Conservation (phyloP, 2,888 invertebrate species). For the Melipona bicolor region DNA sequence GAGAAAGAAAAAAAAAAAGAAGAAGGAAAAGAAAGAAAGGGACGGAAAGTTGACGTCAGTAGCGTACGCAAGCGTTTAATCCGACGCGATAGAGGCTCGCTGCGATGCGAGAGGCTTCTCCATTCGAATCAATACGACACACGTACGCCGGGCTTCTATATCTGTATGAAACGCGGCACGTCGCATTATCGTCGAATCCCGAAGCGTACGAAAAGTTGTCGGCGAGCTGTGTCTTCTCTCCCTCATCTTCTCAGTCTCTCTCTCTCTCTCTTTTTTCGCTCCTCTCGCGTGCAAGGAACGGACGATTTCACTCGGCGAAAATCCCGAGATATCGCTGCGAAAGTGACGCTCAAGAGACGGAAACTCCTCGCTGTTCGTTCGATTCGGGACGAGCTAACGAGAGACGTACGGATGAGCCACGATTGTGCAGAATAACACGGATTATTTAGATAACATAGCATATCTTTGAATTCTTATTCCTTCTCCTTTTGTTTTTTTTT, state of each 20-base stretch:
- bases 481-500: too few species aligned
- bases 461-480: too few species aligned
- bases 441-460: too few species aligned
- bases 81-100: constrained; percentile 75
- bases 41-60: constrained; percentile 65
- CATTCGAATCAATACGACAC: constrained; percentile 81
- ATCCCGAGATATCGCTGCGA: background rate
- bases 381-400: background rate
- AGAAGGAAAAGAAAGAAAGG: constrained; percentile 21
- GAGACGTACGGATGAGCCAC: background rate
- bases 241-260: background rate
- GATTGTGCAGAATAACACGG: too few species aligned
- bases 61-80: constrained; percentile 76
- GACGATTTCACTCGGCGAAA: background rate
- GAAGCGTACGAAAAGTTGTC: constrained; percentile 27
- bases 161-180: constrained; percentile 50
- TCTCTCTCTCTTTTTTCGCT: background rate
- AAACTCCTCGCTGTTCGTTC: background rate
- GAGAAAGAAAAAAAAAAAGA: background rate
- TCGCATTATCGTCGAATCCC: constrained; percentile 50
- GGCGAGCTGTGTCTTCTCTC: background rate
- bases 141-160: constrained; percentile 67
- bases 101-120: constrained; percentile 80
- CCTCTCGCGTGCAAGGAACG: background rate
- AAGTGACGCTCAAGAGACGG: background rate